Base-by-base conservation (phyloP, 2,797 vertebrate genomes). In the Sarcoramphus papa region DNA sequence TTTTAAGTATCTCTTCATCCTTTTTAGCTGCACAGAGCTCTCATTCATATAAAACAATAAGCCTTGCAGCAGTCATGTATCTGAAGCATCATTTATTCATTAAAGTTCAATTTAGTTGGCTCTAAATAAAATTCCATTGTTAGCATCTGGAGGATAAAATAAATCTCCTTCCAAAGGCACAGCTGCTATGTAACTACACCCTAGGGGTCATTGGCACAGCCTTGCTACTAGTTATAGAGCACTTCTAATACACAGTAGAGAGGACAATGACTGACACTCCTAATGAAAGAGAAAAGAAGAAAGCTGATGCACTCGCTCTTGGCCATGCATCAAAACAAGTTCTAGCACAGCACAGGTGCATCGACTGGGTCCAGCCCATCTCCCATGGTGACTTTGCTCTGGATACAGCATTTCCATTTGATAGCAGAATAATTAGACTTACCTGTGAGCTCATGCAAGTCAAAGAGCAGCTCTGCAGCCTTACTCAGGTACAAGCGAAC, bases 401-500 rank as follows among this genome's bases (percentile, higher is more conserved):
- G 23, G 3, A 11, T 0, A 2, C 70, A 78, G 41, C 63, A 64
- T 7, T 37, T 9, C 69, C 51, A 11, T 4, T 7, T 6, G 18
- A 10, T 0, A 72, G 81, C 79, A 84, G 35, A 12, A 10, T 5
- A 14, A 7, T 8, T 2, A 12, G 54, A 86, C 97, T 89, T 70
- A 98, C 99, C 96, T 74, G 78, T 18, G 53, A 27, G 24, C 28
- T 87, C 88, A 30, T 78, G 93, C 40, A 89, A 33, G 88, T 98
- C 97, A 9, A 96, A 87, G 25, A 99, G 97, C 33, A 99, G 92
- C 53, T 96, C 94, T 10, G 98, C 97, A 37, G 99, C 98, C 93
- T 93, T 91, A 87, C 99, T 98, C 40, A 99, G 98, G 75, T 98
- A 98, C 94, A 99, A 98, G 21, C 99, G 99, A 56, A 99, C 97